Conservation (phyloP, 2,888 invertebrate species). For the Nebria brevicollis region DNA sequence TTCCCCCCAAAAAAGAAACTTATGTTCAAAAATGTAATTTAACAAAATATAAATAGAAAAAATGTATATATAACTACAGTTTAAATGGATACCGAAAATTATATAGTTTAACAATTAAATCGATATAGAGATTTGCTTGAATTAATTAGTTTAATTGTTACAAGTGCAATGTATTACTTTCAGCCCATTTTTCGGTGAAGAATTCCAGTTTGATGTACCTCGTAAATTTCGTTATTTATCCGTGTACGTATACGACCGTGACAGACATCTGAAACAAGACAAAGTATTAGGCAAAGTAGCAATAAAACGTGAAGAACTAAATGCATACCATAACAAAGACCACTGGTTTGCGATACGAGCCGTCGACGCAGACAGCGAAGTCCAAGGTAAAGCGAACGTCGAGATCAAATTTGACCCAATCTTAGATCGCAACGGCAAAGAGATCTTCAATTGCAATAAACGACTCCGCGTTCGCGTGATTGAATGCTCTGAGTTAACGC, state of each 20-base stretch:
- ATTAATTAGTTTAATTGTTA: background rate
- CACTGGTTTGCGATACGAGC: slow-evolving; percentile 90
- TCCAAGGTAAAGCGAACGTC: slow-evolving; percentile 89
- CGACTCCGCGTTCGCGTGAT: slow-evolving; percentile 74
- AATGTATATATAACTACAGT: too few species aligned
- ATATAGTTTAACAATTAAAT: too few species aligned
- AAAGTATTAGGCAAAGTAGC: slow-evolving; percentile 87
- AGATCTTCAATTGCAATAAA: slow-evolving; percentile 54
- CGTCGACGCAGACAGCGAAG: slow-evolving; percentile 90
- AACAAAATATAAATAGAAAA: too few species aligned
- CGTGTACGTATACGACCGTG: slow-evolving; percentile 88
- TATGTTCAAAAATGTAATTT: too few species aligned
- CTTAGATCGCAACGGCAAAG: slow-evolving; percentile 65
- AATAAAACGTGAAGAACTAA: slow-evolving; percentile 86
- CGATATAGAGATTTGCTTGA: too few species aligned
- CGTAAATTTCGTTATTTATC: slow-evolving; percentile 88
- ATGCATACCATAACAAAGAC: slow-evolving; percentile 89
- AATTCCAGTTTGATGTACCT: slow-evolving; percentile 93
- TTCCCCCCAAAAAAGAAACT: too few species aligned
- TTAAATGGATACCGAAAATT: too few species aligned
- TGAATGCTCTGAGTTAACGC: slow-evolving; percentile 88
- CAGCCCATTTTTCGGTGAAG: slow-evolving; percentile 92
- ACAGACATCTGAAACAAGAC: slow-evolving; percentile 85
- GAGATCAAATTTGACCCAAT: slow-evolving; percentile 78
- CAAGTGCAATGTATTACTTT: slow-evolving; percentile 56